Evolutionary conservation across 2,888 invertebrate genomes (phyloP), one percentile per base, ranked within the genome.

Genomic region (Aleiodes testaceus): DNA sequence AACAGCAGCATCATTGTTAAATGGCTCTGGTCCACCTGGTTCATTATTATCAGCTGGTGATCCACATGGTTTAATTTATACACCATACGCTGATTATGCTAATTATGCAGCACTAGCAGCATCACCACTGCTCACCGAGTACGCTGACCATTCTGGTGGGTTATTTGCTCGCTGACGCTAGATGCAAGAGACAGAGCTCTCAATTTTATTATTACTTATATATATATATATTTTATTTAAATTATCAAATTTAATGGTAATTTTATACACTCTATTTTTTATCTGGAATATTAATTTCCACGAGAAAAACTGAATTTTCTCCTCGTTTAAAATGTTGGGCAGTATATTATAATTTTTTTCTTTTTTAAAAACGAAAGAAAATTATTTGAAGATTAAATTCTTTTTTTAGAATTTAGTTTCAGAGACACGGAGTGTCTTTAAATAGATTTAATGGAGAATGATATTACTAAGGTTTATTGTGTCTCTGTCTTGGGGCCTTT

Each of bases 121-220:
- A 71, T 94, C 94, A 82, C 95, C 95, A 78, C 91, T 95, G 81
- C 92, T 95, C 87, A 92, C 94, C 81, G 93, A 95, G 88, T 95
- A 95, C 91, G 93, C 96, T 87, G 96, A 96, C 91, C 95, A 96
- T 92, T 94, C 95, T 92, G 97, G 97, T 97, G 96, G 96, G 97
- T 94, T 94, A 89, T 94, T 93, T 91, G 93, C 93, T 89, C 93
- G 93, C 91, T 94, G 92, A 93, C 87, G 90, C 87, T 91, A 90
- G 89, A 89, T 22, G 89, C 88, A 77, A 89, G 89, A 78, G 77
- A 75, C 74, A 75, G 78, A 79, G 82, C 74, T 79, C 73, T 55
- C 64, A 66, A 66, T 52, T 73, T 70, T 74, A 74, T 74, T 72
- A 63, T 74, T 75, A 72, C 71, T 72, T 74, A 73, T 67, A 66